Conservation (phyloP, 2,888 invertebrate genomes). For the Dryobota labecula region DNA sequence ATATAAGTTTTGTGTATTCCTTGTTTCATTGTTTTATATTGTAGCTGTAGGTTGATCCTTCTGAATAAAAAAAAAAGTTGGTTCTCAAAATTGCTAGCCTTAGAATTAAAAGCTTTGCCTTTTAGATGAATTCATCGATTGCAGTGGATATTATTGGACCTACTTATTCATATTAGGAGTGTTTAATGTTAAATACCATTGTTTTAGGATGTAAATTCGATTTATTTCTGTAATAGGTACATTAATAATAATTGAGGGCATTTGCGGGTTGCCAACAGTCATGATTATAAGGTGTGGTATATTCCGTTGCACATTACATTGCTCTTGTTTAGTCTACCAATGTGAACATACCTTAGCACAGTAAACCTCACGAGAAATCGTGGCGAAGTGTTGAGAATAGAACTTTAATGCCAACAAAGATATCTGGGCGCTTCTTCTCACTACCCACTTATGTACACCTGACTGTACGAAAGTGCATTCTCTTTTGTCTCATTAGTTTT, state of each 20-base stretch:
- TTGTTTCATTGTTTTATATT: too few species aligned
- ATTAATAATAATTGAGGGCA: not conserved
- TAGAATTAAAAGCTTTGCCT: not conserved
- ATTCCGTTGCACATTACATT: not conserved
- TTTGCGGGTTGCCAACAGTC: not conserved
- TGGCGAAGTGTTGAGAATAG: constrained; percentile 61
- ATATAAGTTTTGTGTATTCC: too few species aligned
- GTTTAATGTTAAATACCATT: not conserved
- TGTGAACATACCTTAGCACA: constrained; percentile 28
- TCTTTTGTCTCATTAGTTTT: not conserved
- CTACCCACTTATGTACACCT: constrained; percentile 20
- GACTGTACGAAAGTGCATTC: constrained; percentile 15
- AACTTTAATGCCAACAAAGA: constrained; percentile 23
- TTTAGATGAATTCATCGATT: not conserved
- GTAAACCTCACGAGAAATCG: constrained; percentile 76
- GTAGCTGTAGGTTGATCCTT: too few species aligned
- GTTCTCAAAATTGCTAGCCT: accelerated
- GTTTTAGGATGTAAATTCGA: not conserved
- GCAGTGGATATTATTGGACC: too few species aligned
- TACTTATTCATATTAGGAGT: not conserved
- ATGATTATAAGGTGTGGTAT: not conserved
- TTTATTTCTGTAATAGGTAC: too few species aligned
- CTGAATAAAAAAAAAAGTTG: too few species aligned
- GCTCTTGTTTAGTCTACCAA: not conserved
- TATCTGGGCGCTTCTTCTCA: constrained; percentile 46